Conservation (phyloP, 1,140 invertebrate genomes). For the Drosophila neocordata region DNA sequence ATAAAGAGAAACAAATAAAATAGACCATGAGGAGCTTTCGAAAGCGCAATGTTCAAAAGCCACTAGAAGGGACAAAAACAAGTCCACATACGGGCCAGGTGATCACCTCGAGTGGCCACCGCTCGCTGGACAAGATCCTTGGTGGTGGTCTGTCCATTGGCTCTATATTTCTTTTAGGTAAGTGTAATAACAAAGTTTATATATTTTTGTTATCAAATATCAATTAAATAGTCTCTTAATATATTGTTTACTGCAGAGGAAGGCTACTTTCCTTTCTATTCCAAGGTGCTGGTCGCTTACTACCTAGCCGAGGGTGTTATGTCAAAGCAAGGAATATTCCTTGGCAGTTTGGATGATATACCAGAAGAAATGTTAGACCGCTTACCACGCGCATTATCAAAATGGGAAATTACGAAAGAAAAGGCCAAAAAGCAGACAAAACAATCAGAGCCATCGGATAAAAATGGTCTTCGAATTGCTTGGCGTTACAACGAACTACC, state of each 20-base stretch:
- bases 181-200: no score
- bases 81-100: slow-evolving; percentile 88
- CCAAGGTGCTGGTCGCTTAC: slow-evolving; percentile 90
- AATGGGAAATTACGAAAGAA: slow-evolving; percentile 55
- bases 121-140: slow-evolving; percentile 87
- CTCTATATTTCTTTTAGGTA: slow-evolving; percentile 85
- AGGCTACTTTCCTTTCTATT: slow-evolving; percentile 89
- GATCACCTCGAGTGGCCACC: slow-evolving; percentile 88
- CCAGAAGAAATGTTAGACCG: slow-evolving; percentile 85
- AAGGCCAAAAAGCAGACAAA: slow-evolving; percentile 41
- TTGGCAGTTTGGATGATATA: slow-evolving; percentile 89
- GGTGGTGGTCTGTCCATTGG: slow-evolving; percentile 87
- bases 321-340: slow-evolving; percentile 87
- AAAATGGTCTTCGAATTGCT: slow-evolving; percentile 91
- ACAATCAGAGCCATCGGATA: slow-evolving; percentile 42
- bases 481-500: slow-evolving; percentile 92
- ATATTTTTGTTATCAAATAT: no score
- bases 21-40: slow-evolving; percentile 79
- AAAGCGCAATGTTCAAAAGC: slow-evolving; percentile 71
- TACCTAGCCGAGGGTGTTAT: slow-evolving; percentile 92
- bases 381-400: slow-evolving; percentile 82
- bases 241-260: slow-evolving; percentile 86
- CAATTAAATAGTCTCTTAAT: no score
- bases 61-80: slow-evolving; percentile 86
- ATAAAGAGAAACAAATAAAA: slow-evolving; percentile 25